These are phyloP conservation scores for Erythrocebus patas DNA, from an alignment of 2,113 vertebrate genomes.

Conservation along the genomic window DNA sequence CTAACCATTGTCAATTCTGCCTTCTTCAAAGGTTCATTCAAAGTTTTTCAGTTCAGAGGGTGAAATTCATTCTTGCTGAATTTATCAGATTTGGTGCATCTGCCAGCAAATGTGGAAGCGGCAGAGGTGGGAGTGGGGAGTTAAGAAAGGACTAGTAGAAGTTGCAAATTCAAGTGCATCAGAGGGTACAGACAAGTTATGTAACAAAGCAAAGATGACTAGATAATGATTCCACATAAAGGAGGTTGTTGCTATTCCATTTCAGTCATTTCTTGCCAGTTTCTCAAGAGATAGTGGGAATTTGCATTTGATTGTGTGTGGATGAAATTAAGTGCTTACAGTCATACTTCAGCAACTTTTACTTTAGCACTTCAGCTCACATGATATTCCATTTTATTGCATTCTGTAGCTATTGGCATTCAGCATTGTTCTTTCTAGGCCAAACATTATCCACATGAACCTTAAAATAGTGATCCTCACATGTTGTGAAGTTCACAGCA, in stretches of 20 bases:
- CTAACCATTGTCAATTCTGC: neutral
- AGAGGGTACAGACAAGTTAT: neutral
- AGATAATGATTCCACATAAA: neutral
- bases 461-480: constrained; percentile 82
- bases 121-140: too few species aligned
- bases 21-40: neutral
- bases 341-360: constrained; percentile 67
- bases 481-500: constrained; percentile 82
- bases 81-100: neutral
- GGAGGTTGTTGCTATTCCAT: neutral
- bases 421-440: constrained; percentile 77
- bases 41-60: neutral
- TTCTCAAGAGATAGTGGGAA: constrained; percentile 48
- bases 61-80: neutral
- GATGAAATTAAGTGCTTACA: constrained; percentile 59
- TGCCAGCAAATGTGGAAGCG: neutral
- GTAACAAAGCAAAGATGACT: neutral
- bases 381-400: constrained; percentile 82
- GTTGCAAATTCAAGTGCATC: neutral
- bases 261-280: neutral
- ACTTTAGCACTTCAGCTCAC: constrained; percentile 70
- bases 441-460: constrained; percentile 83
- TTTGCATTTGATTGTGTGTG: constrained; percentile 33
- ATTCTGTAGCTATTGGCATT: constrained; percentile 81
- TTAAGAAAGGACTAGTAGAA: neutral